Base-by-base conservation (phyloP, 2,888 invertebrate genomes). In the Catocala sponsa region DNA sequence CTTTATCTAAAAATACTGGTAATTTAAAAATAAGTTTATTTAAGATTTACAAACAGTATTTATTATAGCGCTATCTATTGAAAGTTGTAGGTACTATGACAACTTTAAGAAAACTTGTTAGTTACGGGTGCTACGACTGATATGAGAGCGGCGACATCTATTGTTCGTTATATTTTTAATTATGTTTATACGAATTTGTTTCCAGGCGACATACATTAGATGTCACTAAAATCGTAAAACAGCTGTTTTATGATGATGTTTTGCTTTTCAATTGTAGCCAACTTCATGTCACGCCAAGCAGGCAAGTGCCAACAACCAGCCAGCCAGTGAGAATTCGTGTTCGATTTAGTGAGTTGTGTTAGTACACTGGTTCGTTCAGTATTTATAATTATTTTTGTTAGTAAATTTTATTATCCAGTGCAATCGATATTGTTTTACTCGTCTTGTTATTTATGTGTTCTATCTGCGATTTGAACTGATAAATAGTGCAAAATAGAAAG, bases 201-300 rank as follows among this genome's bases (percentile, higher is more conserved):
- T 43, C 50, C 9, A 0, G 11, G 25, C n/a, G 0, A 1, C 6
- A 52, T 6, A 13, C 9, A 44, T 38, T 62, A 77, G 77, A 76
- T 74, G 76, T 64, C 74, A 35, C 49, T 64, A 11, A 9, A 2
- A 68, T 65, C 58, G 57, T 5, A 49, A 75, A 91, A 86, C 91
- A 91, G 91, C 91, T 91, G 90, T 87, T 87, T 68, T 63, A 63
- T 71, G 70, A 80, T 78, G 65, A 80, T 78, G 86, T 83, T 86
- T 85, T 88, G 86, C 80, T 78, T 83, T 85, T 78, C 77, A 68
- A 74, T 81, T 82, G 84, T 73, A 74, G 80, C 80, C 75, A 89
- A 88, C 89, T 91, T 91, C 91, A 89, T 67, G 55, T 56, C 77
- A 65, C 71, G 73, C 75, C 79, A 85, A 72, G 73, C 79, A 79